Base-by-base conservation (phyloP, 1,140 invertebrate species). In the Drosophila leontia region DNA sequence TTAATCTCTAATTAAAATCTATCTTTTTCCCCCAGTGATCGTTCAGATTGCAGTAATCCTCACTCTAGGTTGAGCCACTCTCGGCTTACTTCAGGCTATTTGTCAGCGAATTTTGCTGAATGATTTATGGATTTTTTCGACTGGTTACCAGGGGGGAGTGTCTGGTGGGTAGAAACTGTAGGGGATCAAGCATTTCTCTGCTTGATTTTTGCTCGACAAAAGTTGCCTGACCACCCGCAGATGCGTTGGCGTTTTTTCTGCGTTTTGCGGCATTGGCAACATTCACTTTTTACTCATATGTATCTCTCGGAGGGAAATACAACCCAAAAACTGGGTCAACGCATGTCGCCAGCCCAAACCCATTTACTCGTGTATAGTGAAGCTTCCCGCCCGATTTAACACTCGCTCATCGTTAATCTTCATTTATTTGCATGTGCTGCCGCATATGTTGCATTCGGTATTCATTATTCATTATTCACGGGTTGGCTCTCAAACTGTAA, bases 341-440 rank as follows among this genome's bases (percentile, higher is more conserved):
- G 70, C 74, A 78, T 87, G 84, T 90, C 84, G 44, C 39, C 45
- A 62, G 61, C 29, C 45, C n/a, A 7, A 56, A 26, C 12, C 19
- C 19, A 37, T 37, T 55, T 39, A 55, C 53, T 23, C 15, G 53
- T 39, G 13, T 56, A 23, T 17, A 45, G 29, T 8, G 8, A 55
- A 23, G 51, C 19, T 56, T 39, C 4, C 37, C 44, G 44, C 42
- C 39, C 61, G 50, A 74, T 59, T 79, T 78, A 77, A 67, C 79
- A 87, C 63, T 79, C 74, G 77, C 60, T 53, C 84, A 71, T 88
- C 83, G 72, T 87, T 88, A 88, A 64, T 87, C 83, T 88, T 88
- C 70, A 67, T 75, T 83, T 78, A 88, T 88, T 83, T 88, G 71
- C 77, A 74, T 67, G 70, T 76, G 82, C 61, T n/a, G 45, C 26